Evolutionary conservation across 2,113 vertebrate genomes (phyloP).

Genomic region (Corythornis cristatus): DNA sequence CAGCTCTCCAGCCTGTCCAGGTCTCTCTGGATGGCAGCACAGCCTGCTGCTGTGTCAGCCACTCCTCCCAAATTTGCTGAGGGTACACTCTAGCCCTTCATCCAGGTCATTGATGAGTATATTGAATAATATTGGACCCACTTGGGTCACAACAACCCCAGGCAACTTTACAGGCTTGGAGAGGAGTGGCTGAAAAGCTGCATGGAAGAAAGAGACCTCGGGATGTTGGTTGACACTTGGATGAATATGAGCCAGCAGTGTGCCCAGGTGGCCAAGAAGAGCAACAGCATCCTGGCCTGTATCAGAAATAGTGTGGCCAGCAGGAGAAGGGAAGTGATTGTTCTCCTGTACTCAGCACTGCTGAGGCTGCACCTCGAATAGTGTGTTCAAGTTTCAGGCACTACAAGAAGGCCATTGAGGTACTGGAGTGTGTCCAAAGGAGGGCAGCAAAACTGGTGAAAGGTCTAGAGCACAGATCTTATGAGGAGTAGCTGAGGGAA

Average conservation of each 20-base stretch:
- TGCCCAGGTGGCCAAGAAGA: background rate
- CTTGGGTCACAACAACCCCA: no score
- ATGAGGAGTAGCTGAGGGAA: background rate
- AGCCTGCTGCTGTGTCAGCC: no score
- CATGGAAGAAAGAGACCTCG: no score
- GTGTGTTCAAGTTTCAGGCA: background rate
- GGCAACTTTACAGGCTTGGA: no score
- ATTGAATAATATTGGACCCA: no score
- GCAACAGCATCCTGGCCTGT: background rate
- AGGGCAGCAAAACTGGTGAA: background rate
- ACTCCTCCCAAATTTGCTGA: no score
- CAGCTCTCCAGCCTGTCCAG: no score
- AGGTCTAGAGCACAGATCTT: background rate
- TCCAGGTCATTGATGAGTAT: no score
- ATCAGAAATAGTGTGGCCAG: background rate
- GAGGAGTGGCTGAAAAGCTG: no score
- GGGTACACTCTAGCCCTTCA: no score
- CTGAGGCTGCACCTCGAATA: accelerated
- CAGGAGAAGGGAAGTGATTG: background rate
- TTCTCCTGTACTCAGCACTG: background rate
- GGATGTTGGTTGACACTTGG: no score
- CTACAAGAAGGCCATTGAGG: background rate
- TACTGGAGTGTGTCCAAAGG: accelerated
- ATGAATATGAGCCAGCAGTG: background rate
- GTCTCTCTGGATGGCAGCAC: no score